These are phyloP conservation scores for Drosophila pruinosa DNA, from an alignment of 1,140 invertebrate genomes.

Conservation along the genomic window DNA sequence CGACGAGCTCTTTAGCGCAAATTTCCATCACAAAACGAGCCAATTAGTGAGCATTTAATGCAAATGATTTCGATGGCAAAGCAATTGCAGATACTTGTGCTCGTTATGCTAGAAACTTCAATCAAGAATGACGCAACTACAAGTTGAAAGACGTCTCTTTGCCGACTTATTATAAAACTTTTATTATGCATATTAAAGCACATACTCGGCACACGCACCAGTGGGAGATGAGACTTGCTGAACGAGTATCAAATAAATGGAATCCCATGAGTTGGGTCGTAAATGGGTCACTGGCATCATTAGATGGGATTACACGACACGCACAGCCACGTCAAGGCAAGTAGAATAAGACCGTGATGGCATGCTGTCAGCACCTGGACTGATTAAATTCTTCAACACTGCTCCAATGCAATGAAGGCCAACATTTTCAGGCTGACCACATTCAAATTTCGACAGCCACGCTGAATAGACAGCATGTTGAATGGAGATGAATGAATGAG, in stretches of 20 bases:
- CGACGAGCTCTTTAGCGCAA: conserved; percentile 38
- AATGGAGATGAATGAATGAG: conserved; percentile 35
- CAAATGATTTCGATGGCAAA: conserved; percentile 63
- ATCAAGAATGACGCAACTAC: neutral
- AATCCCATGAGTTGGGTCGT: conserved; percentile 50
- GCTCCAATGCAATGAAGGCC: conserved; percentile 25
- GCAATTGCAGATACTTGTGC: conserved; percentile 28
- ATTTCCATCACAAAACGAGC: conserved; percentile 75
- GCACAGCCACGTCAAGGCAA: conserved; percentile 1
- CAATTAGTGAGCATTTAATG: conserved; percentile 74
- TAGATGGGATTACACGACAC: conserved; percentile 24
- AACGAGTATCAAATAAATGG: conserved; percentile 13
- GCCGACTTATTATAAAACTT: conserved; percentile 43
- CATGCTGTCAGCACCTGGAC: neutral
- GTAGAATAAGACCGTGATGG: neutral
- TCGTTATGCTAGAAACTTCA: neutral
- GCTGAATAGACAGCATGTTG: too few species aligned
- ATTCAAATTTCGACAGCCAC: conserved; percentile 40
- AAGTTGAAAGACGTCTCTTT: neutral
- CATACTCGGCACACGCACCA: neutral
- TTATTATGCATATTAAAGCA: conserved; percentile 46
- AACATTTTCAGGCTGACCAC: conserved; percentile 64
- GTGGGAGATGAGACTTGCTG: neutral
- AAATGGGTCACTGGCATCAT: conserved; percentile 9
- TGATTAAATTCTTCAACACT: neutral